Percentiles rank a stretch among this genome's conserved stretches.
phyloP scores from a whole-genome alignment of 2,888 invertebrate species.

The Lochmaea crataegi region DNA sequence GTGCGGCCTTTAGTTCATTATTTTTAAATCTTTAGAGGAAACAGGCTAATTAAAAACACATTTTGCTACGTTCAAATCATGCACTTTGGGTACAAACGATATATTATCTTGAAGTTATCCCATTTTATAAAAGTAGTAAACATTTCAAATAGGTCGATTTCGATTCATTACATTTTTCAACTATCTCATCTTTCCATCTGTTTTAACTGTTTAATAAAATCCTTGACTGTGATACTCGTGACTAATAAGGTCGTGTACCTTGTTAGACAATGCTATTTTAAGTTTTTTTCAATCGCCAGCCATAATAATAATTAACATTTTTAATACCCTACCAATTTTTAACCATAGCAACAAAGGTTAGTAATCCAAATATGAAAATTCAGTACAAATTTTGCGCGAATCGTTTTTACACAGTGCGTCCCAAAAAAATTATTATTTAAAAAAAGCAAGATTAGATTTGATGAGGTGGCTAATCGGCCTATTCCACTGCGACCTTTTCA shows the following conservation, averaged over 20 bases:
- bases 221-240: conserved; percentile 13
- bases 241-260: conserved; percentile 23
- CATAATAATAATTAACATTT: conserved; percentile 12
- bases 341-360: conserved; percentile 1
- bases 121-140: too few relatives aligned
- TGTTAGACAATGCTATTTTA: conserved; percentile 16
- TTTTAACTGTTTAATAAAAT: background rate
- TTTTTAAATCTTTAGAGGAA: too few relatives aligned
- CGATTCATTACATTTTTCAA: background rate
- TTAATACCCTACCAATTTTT: background rate
- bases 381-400: background rate
- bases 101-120: too few relatives aligned
- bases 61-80: too few relatives aligned
- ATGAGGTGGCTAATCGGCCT: too few relatives aligned
- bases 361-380: background rate
- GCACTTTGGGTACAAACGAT: too few relatives aligned
- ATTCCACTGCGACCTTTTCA: too few relatives aligned
- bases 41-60: too few relatives aligned
- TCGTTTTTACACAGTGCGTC: background rate
- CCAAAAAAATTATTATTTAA: background rate
- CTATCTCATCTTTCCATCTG: background rate
- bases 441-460: too few relatives aligned
- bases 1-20: too few relatives aligned
- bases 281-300: conserved; percentile 17
- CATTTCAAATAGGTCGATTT: too few relatives aligned